These are phyloP conservation scores for Orthonevra nobilis DNA, from an alignment of 2,888 invertebrate genomes.

Conservation along the genomic window DNA sequence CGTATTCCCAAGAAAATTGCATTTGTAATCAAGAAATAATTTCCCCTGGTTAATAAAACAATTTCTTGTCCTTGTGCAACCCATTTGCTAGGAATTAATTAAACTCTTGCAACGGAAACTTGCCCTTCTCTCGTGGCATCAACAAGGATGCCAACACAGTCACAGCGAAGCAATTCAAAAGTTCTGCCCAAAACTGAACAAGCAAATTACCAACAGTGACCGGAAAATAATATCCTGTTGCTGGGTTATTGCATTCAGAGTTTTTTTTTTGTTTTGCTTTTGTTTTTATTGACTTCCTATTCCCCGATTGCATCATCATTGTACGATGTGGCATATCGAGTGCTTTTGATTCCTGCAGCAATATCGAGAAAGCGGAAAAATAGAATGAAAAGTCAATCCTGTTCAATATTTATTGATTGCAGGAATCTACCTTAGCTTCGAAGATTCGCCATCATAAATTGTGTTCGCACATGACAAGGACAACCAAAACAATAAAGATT, in stretches of 20 bases:
- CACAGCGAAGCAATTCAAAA: constrained; percentile 36
- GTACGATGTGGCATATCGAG: too few species aligned
- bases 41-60: constrained; percentile 11
- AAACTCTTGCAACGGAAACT: constrained; percentile 17
- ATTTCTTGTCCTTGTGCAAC: constrained; percentile 10
- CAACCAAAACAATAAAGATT: not conserved
- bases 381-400: constrained; percentile 1
- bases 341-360: not conserved
- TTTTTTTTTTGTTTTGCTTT: too few species aligned
- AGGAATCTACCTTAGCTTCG: constrained; percentile 21
- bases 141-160: constrained; percentile 3
- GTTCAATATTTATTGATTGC: constrained; percentile 9
- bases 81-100: constrained; percentile 27
- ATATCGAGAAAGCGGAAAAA: not conserved
- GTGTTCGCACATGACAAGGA: constrained; percentile 11
- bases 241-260: constrained; percentile 29
- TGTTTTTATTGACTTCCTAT: constrained; percentile 41
- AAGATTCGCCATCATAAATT: constrained; percentile 12
- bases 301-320: constrained; percentile 30
- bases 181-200: constrained; percentile 35
- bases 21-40: constrained; percentile 17
- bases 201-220: constrained; percentile 47
- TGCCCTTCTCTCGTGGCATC: constrained; percentile 6
- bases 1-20: not conserved
- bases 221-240: constrained; percentile 62